Percentiles rank a stretch among this genome's conserved stretches.
Evolutionary conservation across 2,888 invertebrate species (phyloP).

Genomic region (Notodonta ziczac): DNA sequence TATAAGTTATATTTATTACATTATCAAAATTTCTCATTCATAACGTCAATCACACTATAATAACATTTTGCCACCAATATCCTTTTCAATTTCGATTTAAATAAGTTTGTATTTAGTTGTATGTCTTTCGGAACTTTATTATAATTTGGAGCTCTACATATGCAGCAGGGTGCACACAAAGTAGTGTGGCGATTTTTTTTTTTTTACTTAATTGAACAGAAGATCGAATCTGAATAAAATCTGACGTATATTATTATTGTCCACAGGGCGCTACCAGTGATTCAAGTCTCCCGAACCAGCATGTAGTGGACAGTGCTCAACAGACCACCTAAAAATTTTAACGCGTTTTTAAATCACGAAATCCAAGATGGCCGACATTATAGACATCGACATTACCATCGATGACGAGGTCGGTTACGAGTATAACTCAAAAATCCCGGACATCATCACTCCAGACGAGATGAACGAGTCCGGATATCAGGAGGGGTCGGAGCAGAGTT

Average conservation of each 20-base stretch:
- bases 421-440: constrained; percentile 74
- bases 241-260: constrained; percentile 41
- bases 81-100: too few species aligned
- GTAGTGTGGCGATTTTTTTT: too few species aligned
- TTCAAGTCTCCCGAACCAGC: constrained; percentile 59
- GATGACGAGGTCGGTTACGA: constrained; percentile 74
- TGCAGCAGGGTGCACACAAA: too few species aligned
- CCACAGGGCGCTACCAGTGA: constrained; percentile 68
- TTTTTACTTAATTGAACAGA: too few species aligned
- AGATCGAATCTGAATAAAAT: too few species aligned
- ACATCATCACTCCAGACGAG: constrained; percentile 75
- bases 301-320: constrained; percentile 71
- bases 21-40: too few species aligned
- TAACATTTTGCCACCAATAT: too few species aligned
- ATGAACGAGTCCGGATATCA: constrained; percentile 80
- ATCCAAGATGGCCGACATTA: constrained; percentile 67
- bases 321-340: constrained; percentile 11
- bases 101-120: too few species aligned
- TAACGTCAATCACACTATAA: too few species aligned
- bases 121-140: too few species aligned
- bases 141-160: too few species aligned
- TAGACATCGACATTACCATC: constrained; percentile 57
- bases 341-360: constrained; percentile 28
- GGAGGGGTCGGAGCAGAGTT: constrained; percentile 77
- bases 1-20: too few species aligned